Conservation (phyloP, 2,888 invertebrate genomes). For the Xanthostigma xanthostigma region DNA sequence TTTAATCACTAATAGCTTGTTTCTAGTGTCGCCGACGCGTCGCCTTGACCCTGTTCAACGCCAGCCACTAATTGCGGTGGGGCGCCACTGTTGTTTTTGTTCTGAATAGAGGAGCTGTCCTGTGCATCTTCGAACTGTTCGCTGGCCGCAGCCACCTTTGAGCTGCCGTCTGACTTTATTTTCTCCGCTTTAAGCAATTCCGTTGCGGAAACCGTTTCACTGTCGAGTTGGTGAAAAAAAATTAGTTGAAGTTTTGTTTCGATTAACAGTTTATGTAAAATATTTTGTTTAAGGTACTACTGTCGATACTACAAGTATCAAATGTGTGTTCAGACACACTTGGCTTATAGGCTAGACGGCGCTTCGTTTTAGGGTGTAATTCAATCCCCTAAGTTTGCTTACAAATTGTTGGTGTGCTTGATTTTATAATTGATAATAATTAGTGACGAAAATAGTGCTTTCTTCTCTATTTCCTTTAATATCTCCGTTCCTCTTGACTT, state of each 20-base stretch:
- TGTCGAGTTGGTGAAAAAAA: not conserved
- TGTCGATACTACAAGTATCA: too few species aligned
- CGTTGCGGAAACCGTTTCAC: slow-evolving; percentile 21
- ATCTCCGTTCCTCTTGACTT: too few species aligned
- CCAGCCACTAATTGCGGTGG: not conserved
- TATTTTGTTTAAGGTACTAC: too few species aligned
- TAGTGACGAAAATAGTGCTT: too few species aligned
- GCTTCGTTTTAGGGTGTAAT: too few species aligned
- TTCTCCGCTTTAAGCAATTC: slow-evolving; percentile 20
- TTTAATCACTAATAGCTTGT: not conserved
- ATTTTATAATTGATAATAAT: too few species aligned
- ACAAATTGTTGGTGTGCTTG: too few species aligned
- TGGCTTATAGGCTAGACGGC: too few species aligned
- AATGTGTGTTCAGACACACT: too few species aligned
- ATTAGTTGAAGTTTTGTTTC: not conserved
- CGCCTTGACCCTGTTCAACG: slow-evolving; percentile 24
- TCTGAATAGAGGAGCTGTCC: not conserved
- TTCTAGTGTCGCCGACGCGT: slow-evolving; percentile 19
- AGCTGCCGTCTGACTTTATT: slow-evolving; percentile 13
- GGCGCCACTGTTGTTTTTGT: not conserved
- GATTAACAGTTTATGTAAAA: too few species aligned
- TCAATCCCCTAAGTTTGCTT: too few species aligned
- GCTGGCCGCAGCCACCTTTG: not conserved
- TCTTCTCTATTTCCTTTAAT: too few species aligned
- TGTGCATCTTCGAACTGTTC: not conserved